Conservation (phyloP, 1,140 invertebrate species). For the Lepidostoma basale region DNA sequence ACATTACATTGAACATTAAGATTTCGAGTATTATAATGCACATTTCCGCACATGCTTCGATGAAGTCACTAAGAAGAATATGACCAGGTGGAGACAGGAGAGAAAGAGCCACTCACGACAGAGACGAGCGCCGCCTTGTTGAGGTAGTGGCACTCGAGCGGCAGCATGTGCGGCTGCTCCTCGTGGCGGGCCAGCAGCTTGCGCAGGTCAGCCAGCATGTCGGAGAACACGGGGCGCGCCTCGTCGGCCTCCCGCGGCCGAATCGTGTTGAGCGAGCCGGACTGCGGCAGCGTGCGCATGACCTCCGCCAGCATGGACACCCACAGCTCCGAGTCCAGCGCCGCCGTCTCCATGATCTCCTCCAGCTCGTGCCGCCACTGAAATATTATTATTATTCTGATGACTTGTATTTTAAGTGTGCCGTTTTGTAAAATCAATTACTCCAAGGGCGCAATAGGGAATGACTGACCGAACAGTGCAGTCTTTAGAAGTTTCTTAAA, state of each 20-base stretch:
- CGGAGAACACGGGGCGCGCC: constrained; percentile 86
- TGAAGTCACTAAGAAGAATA: too few species aligned
- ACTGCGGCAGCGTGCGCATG: constrained; percentile 89
- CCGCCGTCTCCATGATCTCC: constrained; percentile 91
- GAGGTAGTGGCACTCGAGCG: constrained; percentile 94
- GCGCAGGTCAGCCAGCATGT: constrained; percentile 85
- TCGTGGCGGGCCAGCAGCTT: constrained; percentile 86
- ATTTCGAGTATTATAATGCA: too few species aligned
- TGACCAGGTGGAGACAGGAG: too few species aligned
- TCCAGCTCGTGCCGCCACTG: constrained; percentile 93
- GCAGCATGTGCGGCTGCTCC: constrained; percentile 85
- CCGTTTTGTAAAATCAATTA: too few species aligned
- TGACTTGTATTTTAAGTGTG: too few species aligned
- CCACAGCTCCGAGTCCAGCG: constrained; percentile 92
- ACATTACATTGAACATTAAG: too few species aligned
- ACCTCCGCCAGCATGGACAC: constrained; percentile 96
- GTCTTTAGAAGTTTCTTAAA: too few species aligned
- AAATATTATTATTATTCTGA: too few species aligned
- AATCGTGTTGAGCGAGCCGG: constrained; percentile 55
- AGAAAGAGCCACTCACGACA: constrained; percentile 77
- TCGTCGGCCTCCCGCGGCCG: constrained; percentile 76
- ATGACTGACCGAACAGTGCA: too few species aligned
- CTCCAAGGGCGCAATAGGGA: too few species aligned
- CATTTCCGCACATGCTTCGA: too few species aligned
- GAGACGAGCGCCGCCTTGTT: constrained; percentile 91